Evolutionary conservation across 2,113 vertebrate species (phyloP).

Genomic region (Cyphomyrus plagiostoma): DNA sequence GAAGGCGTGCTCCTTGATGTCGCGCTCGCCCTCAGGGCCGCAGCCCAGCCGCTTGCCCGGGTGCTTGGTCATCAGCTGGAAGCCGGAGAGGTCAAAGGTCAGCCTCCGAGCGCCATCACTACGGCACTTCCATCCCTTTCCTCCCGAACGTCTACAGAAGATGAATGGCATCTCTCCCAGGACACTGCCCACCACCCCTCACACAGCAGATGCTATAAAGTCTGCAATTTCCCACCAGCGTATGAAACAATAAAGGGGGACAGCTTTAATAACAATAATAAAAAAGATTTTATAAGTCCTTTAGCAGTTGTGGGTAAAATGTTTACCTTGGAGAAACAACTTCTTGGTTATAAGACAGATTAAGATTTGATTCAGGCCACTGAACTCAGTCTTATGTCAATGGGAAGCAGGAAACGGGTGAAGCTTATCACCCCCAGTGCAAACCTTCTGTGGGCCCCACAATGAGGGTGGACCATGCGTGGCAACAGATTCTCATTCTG

Average conservation of each 20-base stretch:
- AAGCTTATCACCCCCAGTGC: not conserved
- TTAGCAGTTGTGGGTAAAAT: not conserved
- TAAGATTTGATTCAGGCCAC: not conserved
- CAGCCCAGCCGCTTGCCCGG: conserved; percentile 91
- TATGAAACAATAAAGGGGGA: not conserved
- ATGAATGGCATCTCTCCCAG: not conserved
- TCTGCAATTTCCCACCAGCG: not conserved
- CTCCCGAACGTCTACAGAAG: not conserved
- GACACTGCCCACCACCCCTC: not conserved
- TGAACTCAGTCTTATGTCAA: not conserved
- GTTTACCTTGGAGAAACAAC: not conserved
- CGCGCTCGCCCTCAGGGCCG: conserved; percentile 86
- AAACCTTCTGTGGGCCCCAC: not conserved
- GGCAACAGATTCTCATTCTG: not conserved
- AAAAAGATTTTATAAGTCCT: not conserved
- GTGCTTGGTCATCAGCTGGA: conserved; percentile 96
- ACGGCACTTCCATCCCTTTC: not conserved
- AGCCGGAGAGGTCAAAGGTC: conserved; percentile 5
- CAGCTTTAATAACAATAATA: not conserved
- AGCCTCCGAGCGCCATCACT: not conserved
- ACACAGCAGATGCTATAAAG: not conserved
- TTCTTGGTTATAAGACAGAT: not conserved
- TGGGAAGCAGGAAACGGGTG: not conserved
- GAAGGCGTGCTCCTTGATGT: conserved; percentile 94
- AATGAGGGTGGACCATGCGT: not conserved